These are phyloP conservation scores for Scolopax rusticola DNA, from an alignment of 2,797 vertebrate genomes.

Conservation along the genomic window DNA sequence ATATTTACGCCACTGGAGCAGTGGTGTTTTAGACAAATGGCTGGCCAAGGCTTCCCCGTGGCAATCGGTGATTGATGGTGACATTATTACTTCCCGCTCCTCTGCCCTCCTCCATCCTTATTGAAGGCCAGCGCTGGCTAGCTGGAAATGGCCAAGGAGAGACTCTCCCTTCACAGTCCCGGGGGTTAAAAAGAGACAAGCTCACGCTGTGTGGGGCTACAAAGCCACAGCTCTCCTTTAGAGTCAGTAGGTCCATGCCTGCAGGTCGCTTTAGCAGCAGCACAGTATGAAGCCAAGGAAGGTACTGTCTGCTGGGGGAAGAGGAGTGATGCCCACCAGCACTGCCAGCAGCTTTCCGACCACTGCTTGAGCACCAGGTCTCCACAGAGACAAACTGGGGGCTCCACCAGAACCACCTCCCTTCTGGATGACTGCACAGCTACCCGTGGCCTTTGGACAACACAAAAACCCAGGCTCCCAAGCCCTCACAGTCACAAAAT, in stretches of 20 bases:
- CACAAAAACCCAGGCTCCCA: neutral
- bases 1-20: accelerated
- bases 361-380: neutral
- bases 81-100: neutral
- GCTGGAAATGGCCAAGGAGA: neutral
- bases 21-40: accelerated
- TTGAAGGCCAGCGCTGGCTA: neutral
- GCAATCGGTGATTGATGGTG: neutral
- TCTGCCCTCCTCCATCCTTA: neutral
- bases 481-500: neutral
- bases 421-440: neutral
- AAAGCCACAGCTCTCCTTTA: neutral
- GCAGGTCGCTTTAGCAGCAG: neutral
- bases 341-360: neutral
- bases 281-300: accelerated
- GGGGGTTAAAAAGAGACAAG: neutral
- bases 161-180: neutral
- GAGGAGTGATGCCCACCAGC: accelerated
- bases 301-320: neutral
- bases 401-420: neutral
- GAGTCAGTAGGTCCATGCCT: accelerated
- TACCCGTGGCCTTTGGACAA: neutral
- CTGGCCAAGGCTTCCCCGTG: neutral
- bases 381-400: neutral
- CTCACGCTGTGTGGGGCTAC: accelerated